Evolutionary conservation across 2,113 vertebrate species (phyloP).

Genomic region (Oceanodroma tethys): DNA sequence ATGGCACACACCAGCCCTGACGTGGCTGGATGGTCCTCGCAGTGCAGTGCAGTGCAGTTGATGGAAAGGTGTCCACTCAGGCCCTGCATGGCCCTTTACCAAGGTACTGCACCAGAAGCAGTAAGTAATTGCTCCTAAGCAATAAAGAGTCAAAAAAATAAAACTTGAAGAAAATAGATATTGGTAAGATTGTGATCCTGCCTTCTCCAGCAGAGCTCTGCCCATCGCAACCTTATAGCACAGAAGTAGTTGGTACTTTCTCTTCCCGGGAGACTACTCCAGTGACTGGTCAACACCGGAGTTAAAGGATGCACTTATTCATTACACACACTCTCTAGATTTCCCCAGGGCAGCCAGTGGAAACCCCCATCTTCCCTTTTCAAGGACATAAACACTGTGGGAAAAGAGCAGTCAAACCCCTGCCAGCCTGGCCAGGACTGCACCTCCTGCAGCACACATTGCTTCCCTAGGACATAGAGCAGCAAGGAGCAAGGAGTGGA

Average conservation of each 20-base stretch:
- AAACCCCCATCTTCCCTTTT: neutral
- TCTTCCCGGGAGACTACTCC: neutral
- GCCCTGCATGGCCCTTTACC: neutral
- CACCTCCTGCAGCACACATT: neutral
- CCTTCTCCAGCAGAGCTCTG: neutral
- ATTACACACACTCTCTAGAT: neutral
- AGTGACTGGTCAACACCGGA: neutral
- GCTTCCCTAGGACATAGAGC: neutral
- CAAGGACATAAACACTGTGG: neutral
- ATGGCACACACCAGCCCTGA: neutral
- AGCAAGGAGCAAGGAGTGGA: neutral
- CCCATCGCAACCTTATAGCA: neutral
- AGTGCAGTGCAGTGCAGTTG: no score
- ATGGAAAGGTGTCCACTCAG: neutral
- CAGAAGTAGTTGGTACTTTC: neutral
- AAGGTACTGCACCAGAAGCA: neutral
- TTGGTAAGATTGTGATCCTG: neutral
- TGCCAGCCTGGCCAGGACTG: neutral
- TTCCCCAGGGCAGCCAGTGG: neutral
- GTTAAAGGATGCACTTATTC: neutral
- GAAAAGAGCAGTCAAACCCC: neutral
- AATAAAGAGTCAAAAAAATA: neutral
- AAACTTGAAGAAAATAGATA: neutral
- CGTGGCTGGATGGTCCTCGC: neutral
- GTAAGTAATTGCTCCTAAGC: neutral